phyloP scores from a whole-genome alignment of 1,140 invertebrate species.

The Tetranychus cinnabarinus region DNA sequence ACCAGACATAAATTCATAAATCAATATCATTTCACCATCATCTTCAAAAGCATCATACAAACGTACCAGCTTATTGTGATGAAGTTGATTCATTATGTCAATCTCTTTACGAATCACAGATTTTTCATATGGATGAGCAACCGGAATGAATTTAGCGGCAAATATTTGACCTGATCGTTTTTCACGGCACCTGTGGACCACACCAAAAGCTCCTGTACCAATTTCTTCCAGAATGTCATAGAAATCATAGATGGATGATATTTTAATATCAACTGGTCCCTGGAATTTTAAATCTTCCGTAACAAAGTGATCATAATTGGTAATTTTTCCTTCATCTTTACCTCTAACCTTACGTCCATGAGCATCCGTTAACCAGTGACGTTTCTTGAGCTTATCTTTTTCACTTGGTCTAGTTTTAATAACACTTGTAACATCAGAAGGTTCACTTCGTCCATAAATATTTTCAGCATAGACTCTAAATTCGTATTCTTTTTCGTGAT shows the following conservation, averaged over 20 bases:
- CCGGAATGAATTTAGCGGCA: constrained; percentile 96
- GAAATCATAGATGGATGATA: constrained; percentile 78
- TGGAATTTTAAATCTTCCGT: constrained; percentile 85
- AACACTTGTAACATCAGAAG: constrained; percentile 40
- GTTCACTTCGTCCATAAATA: constrained; percentile 78
- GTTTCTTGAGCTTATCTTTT: constrained; percentile 44
- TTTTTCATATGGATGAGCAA: constrained; percentile 81
- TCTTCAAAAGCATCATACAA: constrained; percentile 97
- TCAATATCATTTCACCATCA: constrained; percentile 95
- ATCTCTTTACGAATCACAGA: constrained; percentile 93
- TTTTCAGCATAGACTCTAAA: constrained; percentile 92
- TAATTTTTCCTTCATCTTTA: constrained; percentile 60
- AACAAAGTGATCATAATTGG: constrained; percentile 84
- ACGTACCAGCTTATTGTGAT: constrained; percentile 91
- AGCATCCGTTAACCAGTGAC: constrained; percentile 51
- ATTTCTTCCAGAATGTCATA: constrained; percentile 99
- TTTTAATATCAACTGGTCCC: constrained; percentile 83
- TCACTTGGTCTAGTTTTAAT: constrained; percentile 32
- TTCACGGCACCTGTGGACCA: constrained; percentile 90
- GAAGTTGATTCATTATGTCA: constrained; percentile 94
- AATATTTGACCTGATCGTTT: constrained; percentile 85
- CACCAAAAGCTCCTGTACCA: constrained; percentile 86
- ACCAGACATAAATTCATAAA: constrained; percentile 94
- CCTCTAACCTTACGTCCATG: constrained; percentile 77
- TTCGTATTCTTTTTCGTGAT: constrained; percentile 77